phyloP scores from a whole-genome alignment of 2,113 vertebrate genomes.

The Pteropus alecto region DNA sequence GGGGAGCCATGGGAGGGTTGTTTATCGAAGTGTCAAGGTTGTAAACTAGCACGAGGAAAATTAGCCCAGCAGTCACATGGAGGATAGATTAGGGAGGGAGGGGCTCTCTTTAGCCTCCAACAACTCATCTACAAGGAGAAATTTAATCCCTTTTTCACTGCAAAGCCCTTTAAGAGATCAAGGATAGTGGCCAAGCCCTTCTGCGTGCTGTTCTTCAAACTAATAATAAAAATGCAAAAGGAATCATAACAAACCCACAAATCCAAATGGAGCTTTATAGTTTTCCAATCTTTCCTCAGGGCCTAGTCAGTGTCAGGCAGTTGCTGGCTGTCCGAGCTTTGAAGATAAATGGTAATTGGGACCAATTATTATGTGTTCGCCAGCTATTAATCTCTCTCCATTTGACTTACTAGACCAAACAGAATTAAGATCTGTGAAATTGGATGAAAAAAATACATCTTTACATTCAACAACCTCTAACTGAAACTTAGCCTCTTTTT shows the following conservation, averaged over 20 bases:
- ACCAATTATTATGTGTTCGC: background rate
- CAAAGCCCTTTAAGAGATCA: background rate
- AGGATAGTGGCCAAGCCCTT: background rate
- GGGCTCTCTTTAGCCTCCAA: background rate
- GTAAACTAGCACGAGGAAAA: background rate
- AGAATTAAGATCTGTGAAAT: background rate
- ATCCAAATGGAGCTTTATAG: background rate
- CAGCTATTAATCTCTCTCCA: background rate
- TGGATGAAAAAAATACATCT: background rate
- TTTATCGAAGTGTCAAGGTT: background rate
- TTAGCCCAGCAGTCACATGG: background rate
- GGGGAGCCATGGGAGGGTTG: background rate
- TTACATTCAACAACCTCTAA: background rate
- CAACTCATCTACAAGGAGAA: background rate
- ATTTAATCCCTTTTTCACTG: background rate
- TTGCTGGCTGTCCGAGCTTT: background rate
- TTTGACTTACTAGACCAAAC: background rate
- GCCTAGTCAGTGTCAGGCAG: background rate
- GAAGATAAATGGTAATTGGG: background rate
- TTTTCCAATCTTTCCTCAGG: background rate
- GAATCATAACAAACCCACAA: background rate
- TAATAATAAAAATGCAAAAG: background rate
- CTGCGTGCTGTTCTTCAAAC: background rate
- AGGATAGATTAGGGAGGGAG: background rate
- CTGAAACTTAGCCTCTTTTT: background rate